Base-by-base conservation (phyloP, 2,797 vertebrate species). In the Sebastes wilsoni region DNA sequence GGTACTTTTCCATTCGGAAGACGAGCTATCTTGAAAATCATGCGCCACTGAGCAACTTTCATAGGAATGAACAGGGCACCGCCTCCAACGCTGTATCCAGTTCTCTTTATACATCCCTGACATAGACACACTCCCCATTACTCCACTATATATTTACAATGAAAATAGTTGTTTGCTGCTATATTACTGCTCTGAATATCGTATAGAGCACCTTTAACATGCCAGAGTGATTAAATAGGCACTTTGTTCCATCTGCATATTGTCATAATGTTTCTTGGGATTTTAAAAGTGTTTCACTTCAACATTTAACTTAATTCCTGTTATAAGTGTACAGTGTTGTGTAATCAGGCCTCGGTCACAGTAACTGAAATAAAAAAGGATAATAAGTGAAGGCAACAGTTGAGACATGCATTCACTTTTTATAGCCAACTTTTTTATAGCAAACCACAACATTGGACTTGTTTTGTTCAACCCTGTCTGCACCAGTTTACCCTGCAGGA, bases 401-500 rank as follows among this genome's bases (percentile, higher is more conserved):
- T 42, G 12, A 66, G 56, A 38, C 60, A 60, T 49, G 60, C 2
- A 32, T 9, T 67, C 14, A 20, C 14, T 23, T 66, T 36, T 46
- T 67, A 25, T 4, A 56, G 27, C 20, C 46, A 25, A 42, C n/a
- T 38, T 30, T 32, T 42, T 30, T 42, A 42, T 8, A 46, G 34
- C 20, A 61, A 54, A 52, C 34, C 34, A 38, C 9, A 65, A 56
- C 14, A 22, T 61, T 69, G 0, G 8, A 54, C 14, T 46, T 85
- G 66, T 81, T 83, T 72, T 74, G 66, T 67, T 69, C 4, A 42
- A 76, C 36, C 56, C 67, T 38, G 34, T 70, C 66, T 80, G 77
- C 32, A 79, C 16, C 32, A 2, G 10, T 32, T 73, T 16, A 28
- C 34, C 61, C 76, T 69, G 59, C 84, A 89, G 88, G 87, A 88